phyloP scores from a whole-genome alignment of 2,113 vertebrate genomes.

The Eptatretus burgeri region DNA sequence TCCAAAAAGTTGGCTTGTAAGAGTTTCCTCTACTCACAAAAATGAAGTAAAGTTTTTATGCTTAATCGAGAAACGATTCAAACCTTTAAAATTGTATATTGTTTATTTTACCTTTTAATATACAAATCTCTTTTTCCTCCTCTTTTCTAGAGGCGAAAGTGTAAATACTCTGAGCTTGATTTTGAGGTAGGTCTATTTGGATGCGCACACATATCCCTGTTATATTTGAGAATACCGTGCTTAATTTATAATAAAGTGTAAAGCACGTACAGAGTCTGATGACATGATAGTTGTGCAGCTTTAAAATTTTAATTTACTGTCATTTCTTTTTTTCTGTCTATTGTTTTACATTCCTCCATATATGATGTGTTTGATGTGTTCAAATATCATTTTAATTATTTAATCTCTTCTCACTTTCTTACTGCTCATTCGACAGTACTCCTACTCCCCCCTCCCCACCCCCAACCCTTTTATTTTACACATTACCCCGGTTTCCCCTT shows the following conservation, averaged over 20 bases:
- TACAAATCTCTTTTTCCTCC: not conserved
- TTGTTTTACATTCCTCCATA: not conserved
- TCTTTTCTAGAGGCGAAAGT: slow-evolving; percentile 1
- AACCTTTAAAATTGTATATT: too few species aligned
- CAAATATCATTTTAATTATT: too few species aligned
- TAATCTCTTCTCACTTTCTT: too few species aligned
- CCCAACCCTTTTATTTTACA: too few species aligned
- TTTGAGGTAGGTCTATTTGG: not conserved
- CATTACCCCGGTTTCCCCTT: too few species aligned
- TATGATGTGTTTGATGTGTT: not conserved
- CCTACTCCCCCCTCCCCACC: too few species aligned
- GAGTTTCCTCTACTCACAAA: too few species aligned
- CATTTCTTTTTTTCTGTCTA: not conserved
- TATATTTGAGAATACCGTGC: not conserved
- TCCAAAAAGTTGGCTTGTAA: too few species aligned
- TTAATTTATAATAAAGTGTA: not conserved
- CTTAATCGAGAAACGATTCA: too few species aligned
- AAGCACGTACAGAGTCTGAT: not conserved
- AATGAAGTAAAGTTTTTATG: too few species aligned
- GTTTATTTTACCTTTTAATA: too few species aligned
- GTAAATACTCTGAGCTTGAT: slow-evolving; percentile 4
- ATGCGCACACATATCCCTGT: not conserved
- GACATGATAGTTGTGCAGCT: not conserved
- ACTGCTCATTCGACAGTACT: too few species aligned
- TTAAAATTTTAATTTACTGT: not conserved